Evolutionary conservation across 2,888 invertebrate genomes (phyloP), one percentile per base, ranked within the genome.

Genomic region (Pteria penguin): DNA sequence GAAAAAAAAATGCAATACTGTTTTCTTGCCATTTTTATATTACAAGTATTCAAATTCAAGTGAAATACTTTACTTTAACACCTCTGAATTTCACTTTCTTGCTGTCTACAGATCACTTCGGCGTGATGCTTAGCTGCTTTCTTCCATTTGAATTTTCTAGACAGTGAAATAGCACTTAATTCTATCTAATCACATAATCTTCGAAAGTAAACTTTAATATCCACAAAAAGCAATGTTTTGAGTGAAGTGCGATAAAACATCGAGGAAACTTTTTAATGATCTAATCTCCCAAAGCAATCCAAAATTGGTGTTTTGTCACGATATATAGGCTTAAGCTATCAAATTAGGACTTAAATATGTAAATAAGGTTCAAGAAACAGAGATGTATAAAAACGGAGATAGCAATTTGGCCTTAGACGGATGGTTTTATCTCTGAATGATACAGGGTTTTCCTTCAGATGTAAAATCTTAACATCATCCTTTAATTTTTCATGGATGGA

Each of bases 401-500:
- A n/a, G n/a, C n/a, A n/a, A n/a, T n/a, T n/a, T n/a, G n/a, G n/a
- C n/a, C n/a, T n/a, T n/a, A n/a, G n/a, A n/a, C n/a, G n/a, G n/a
- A n/a, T n/a, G n/a, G n/a, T n/a, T n/a, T n/a, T n/a, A n/a, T n/a
- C n/a, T n/a, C n/a, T 14, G 45, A 45, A 45, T 45, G 45, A 45
- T 45, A 45, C 45, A 45, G 8, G 45, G 18, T 45, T n/a, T 45
- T 45, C 45, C 18, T 45, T 45, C 18, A 45, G 18, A 18, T 45
- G 18, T 45, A 45, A 45, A 68, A 45, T 36, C 57, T 31, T 52
- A 68, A 68, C 32, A 57, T 32, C 57, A 68, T 68, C 68, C 68
- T 57, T 45, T 29, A 68, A 29, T 32, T 67, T 68, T 68, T 26
- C 57, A 68, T 52, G 68, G 68, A 29, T 68, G 68, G 57, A 26